A percentile compares a stretch with the other conserved stretches of the same genome.
phyloP scores from a whole-genome alignment of 64 coral and sea anemone genomes.

The Montipora sp. region DNA sequence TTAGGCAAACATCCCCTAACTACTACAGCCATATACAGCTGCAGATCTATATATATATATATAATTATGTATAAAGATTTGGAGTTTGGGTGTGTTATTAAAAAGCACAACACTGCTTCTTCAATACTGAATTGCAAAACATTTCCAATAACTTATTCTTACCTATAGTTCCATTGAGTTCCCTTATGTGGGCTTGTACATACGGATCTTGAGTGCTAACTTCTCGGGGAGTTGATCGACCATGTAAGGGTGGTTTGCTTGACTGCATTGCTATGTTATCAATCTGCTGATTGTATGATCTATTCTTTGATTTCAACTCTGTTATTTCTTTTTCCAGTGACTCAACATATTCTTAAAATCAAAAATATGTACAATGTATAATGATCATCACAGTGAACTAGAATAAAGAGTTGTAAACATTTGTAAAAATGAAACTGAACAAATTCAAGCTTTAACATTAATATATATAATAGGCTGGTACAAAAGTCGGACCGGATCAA shows the following conservation, averaged over 20 bases:
- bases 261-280: constrained; percentile 45
- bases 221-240: not conserved
- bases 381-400: not conserved
- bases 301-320: constrained; percentile 89
- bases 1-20: no score
- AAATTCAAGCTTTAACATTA: no score
- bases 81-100: no score
- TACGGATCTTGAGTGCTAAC: constrained; percentile 58
- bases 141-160: not conserved
- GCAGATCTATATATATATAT: no score
- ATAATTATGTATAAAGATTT: no score
- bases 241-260: constrained; percentile 40
- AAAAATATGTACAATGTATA: not conserved
- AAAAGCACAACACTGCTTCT: no score
- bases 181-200: constrained; percentile 81
- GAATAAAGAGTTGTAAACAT: no score
- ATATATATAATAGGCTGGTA: no score
- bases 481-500: no score
- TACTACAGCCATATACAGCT: no score
- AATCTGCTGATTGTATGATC: constrained; percentile 65
- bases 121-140: no score
- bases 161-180: constrained; percentile 93
- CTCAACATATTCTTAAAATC: constrained; percentile 84
- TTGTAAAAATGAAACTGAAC: no score
- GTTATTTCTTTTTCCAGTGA: constrained; percentile 89